Conservation (phyloP, 2,113 vertebrate genomes). For the Tamias sibiricus region DNA sequence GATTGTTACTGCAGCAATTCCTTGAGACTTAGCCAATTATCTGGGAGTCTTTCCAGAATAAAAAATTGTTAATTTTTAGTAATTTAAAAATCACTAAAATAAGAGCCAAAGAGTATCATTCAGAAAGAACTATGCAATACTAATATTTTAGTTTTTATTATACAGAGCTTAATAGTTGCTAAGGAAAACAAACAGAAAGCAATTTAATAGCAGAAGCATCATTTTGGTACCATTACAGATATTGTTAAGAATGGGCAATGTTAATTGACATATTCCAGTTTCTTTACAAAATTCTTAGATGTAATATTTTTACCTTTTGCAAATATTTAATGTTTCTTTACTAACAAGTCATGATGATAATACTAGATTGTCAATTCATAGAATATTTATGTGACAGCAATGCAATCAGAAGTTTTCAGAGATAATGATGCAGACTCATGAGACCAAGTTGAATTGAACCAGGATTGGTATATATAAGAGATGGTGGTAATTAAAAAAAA, state of each 20-base stretch:
- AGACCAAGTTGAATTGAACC: background rate
- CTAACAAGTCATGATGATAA: background rate
- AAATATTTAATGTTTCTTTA: background rate
- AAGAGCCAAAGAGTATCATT: background rate
- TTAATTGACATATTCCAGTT: background rate
- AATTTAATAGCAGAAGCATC: background rate
- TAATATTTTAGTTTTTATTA: background rate
- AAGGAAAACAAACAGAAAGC: background rate
- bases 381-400: background rate
- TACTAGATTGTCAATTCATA: background rate
- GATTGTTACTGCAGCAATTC: background rate
- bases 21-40: background rate
- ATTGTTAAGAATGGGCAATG: background rate
- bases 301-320: background rate
- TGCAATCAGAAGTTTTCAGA: background rate
- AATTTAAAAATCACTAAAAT: background rate
- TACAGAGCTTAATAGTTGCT: background rate
- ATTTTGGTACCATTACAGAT: background rate
- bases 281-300: background rate
- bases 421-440: background rate
- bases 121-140: background rate
- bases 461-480: fast-evolving
- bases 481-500: background rate
- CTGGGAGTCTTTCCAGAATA: background rate
- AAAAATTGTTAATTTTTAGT: background rate